A percentile compares a stretch with the other conserved stretches of the same genome.
Evolutionary conservation across 2,113 vertebrate genomes (phyloP).

Genomic region (Dunckerocampus dactyliophorus): DNA sequence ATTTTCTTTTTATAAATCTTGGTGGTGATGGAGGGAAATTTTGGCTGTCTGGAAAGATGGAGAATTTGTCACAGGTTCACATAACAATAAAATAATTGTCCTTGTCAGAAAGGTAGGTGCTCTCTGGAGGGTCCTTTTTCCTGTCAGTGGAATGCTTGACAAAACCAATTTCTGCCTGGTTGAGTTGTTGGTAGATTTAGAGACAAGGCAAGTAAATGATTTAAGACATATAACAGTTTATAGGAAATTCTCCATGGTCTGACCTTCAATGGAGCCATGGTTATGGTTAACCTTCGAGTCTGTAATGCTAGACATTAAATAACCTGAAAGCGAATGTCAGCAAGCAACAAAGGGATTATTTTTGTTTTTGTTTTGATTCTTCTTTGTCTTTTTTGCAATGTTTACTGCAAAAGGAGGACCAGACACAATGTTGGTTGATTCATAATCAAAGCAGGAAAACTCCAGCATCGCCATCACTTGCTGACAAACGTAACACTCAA

Average conservation of each 20-base stretch:
- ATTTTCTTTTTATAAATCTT: too few species aligned
- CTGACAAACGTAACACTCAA: too few species aligned
- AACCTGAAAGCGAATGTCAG: not conserved
- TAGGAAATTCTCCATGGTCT: too few species aligned
- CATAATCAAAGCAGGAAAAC: too few species aligned
- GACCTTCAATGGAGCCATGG: not conserved
- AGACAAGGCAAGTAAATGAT: constrained; percentile 1
- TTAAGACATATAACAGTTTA: not conserved
- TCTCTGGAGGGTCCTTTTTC: not conserved
- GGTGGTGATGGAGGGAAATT: not conserved
- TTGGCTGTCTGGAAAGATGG: not conserved
- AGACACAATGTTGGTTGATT: too few species aligned
- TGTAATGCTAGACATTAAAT: not conserved
- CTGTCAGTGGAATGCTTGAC: not conserved
- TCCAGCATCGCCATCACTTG: too few species aligned
- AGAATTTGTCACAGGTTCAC: not conserved
- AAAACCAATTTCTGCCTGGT: constrained; percentile 10
- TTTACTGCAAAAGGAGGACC: too few species aligned
- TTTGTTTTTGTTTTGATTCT: too few species aligned
- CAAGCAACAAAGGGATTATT: too few species aligned
- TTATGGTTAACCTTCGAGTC: not conserved
- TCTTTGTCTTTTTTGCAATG: too few species aligned
- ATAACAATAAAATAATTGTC: not conserved
- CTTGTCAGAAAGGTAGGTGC: not conserved
- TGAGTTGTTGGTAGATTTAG: not conserved